A percentile compares a stretch with the other conserved stretches of the same genome.
Evolutionary conservation across 1,140 invertebrate genomes (phyloP).

Genomic region (Drosophila tristis): DNA sequence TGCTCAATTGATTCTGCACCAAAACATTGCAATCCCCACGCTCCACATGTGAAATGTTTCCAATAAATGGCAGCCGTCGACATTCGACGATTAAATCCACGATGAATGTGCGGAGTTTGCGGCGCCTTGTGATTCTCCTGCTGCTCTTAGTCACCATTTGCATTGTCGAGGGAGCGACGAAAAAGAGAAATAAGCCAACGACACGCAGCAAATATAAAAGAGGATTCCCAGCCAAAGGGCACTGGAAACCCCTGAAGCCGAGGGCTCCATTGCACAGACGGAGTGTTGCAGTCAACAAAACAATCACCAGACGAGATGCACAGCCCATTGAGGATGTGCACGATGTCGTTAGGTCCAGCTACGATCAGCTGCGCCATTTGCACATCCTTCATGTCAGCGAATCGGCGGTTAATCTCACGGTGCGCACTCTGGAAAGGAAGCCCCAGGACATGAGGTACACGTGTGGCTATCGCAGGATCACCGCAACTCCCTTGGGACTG

Average conservation of each 20-base stretch:
- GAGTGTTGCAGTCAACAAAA: too few relatives aligned
- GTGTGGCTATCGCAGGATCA: not conserved
- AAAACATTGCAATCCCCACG: conserved; percentile 3
- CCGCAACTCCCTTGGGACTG: not conserved
- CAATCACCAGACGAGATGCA: too few relatives aligned
- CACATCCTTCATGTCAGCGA: not conserved
- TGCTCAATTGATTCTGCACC: not conserved
- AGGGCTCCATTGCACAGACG: too few relatives aligned
- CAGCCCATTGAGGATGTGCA: not conserved
- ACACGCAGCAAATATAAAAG: not conserved
- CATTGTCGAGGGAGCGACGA: not conserved
- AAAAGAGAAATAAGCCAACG: not conserved
- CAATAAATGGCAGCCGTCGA: not conserved
- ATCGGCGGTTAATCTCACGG: not conserved
- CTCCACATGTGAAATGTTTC: not conserved
- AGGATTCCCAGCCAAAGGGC: too few relatives aligned
- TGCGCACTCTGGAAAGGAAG: not conserved
- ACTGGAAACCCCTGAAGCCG: too few relatives aligned
- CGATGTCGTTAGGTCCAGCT: not conserved
- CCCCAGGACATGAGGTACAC: not conserved
- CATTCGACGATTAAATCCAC: not conserved
- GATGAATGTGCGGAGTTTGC: not conserved
- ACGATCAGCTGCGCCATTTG: not conserved
- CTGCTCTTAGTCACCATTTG: not conserved
- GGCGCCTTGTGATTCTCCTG: not conserved